These are phyloP conservation scores for Enteromius trimaculatus DNA, from an alignment of 2,797 vertebrate genomes.

Conservation along the genomic window DNA sequence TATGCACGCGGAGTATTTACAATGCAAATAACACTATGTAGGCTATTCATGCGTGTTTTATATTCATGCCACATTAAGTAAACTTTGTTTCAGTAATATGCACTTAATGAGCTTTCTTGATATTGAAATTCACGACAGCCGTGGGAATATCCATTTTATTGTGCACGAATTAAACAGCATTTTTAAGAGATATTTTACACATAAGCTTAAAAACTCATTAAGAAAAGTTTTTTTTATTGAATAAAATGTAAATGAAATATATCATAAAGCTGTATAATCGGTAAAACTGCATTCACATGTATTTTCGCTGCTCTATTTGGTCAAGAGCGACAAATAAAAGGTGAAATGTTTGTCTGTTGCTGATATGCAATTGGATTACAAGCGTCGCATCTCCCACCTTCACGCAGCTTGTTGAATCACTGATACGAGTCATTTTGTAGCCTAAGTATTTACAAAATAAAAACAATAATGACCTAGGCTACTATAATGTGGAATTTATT, in stretches of 20 bases:
- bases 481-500: too few species aligned
- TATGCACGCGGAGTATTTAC: slow-evolving; percentile 61
- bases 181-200: not conserved
- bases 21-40: slow-evolving; percentile 61
- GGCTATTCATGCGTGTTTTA: slow-evolving; percentile 55
- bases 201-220: too few species aligned
- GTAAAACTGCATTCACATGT: not conserved
- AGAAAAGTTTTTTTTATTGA: not conserved
- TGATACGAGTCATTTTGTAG: not conserved
- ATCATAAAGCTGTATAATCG: not conserved
- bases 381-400: slow-evolving; percentile 54
- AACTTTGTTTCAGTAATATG: slow-evolving; percentile 69
- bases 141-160: not conserved
- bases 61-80: slow-evolving; percentile 67
- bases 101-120: slow-evolving; percentile 68
- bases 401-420: slow-evolving; percentile 15
- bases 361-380: slow-evolving; percentile 54
- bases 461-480: not conserved
- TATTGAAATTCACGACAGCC: slow-evolving; percentile 67
- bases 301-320: slow-evolving; percentile 2
- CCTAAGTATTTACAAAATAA: not conserved
- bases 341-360: slow-evolving; percentile 59
- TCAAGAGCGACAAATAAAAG: slow-evolving; percentile 36
- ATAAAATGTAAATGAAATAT: too few species aligned
- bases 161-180: not conserved